These are phyloP conservation scores for Noctua pronuba DNA, from an alignment of 2,888 invertebrate genomes.

Conservation along the genomic window DNA sequence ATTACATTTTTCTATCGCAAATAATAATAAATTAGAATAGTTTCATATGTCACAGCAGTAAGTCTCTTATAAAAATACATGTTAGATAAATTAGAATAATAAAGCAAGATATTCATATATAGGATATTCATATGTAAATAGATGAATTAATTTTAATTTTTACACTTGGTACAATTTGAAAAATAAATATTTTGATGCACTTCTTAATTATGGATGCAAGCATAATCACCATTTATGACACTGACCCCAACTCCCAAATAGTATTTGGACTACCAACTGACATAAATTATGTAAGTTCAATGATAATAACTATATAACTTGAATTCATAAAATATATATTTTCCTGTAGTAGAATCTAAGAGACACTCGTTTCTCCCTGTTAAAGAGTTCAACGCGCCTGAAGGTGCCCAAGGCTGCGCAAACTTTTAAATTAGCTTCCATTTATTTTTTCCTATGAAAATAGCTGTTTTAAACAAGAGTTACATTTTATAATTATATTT, in stretches of 20 bases:
- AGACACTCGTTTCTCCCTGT: not conserved
- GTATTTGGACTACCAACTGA: not conserved
- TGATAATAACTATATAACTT: not conserved
- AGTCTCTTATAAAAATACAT: not conserved
- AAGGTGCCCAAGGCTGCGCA: not conserved
- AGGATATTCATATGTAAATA: no score
- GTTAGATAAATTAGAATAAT: not conserved
- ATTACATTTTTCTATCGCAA: not conserved
- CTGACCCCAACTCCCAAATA: not conserved
- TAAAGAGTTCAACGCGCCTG: slow-evolving; percentile 2
- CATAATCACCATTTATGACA: not conserved
- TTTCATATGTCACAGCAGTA: not conserved
- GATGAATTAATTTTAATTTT: not conserved
- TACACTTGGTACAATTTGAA: not conserved
- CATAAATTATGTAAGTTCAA: not conserved
- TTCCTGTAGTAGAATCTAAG: not conserved
- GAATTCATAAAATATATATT: not conserved
- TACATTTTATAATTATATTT: no score
- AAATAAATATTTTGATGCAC: not conserved
- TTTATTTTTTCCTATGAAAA: not conserved
- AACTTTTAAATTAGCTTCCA: not conserved
- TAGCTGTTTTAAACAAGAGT: not conserved
- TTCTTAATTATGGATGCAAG: not conserved
- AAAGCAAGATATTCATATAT: not conserved
- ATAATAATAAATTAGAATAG: not conserved